Conservation (phyloP, 2,797 vertebrate species). For the Siniperca scherzeri region DNA sequence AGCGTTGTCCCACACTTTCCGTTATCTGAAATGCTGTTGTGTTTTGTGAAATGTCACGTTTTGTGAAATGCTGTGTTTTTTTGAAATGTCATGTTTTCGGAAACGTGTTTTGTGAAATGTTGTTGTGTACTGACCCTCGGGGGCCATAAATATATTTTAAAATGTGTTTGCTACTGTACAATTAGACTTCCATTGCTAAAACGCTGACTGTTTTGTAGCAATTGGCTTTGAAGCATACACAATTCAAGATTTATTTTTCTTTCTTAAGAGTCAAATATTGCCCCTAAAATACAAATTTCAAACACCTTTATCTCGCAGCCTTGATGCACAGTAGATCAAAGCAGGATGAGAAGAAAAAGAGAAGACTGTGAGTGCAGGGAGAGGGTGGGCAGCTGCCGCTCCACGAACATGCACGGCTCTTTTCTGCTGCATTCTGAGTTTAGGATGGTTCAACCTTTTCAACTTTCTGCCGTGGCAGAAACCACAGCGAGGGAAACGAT, state of each 20-base stretch:
- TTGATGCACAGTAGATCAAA: background rate
- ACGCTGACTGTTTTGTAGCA: background rate
- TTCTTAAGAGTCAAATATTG: background rate
- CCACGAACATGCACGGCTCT: too few species aligned
- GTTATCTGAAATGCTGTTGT: too few species aligned
- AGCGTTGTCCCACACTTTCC: too few species aligned
- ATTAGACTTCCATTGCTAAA: background rate
- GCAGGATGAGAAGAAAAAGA: background rate
- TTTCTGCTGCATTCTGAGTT: too few species aligned
- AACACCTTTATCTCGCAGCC: background rate
- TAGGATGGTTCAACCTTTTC: too few species aligned
- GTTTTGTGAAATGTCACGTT: too few species aligned
- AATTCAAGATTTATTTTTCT: background rate
- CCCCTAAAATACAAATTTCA: background rate
- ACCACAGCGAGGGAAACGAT: background rate
- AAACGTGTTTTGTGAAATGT: too few species aligned
- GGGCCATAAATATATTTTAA: background rate
- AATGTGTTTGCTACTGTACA: constrained; percentile 3
- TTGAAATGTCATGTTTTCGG: too few species aligned
- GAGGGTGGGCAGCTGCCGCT: background rate
- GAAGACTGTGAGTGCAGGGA: background rate
- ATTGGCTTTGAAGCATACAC: background rate
- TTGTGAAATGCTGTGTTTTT: too few species aligned
- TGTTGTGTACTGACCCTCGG: too few species aligned
- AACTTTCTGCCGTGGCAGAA: background rate